Base-by-base conservation (phyloP, 2,888 invertebrate species). In the Rutpela maculata region DNA sequence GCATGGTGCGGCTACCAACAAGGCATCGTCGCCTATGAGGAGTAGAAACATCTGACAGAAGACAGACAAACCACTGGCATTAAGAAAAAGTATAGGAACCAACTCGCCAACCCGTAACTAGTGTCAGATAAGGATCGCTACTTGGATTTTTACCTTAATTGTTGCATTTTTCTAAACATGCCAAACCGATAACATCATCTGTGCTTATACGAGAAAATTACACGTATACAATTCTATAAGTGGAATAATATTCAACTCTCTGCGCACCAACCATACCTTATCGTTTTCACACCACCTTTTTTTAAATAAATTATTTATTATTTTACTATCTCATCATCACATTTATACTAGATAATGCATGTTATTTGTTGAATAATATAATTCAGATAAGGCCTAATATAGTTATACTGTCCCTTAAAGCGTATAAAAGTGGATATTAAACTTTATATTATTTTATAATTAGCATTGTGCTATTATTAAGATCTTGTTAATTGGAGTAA, bases 51-150 rank as follows among this genome's bases (percentile, higher is more conserved):
- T 59, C 12, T 75, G 73, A 66, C 78, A 62, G 71, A 71, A 59
- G 66, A 77, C 18, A 38, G 65, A 69, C 57, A 43, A 57, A 65
- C 62, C 65, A 60, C 22, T 62, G 10, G 26, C 19, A 57, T 60
- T 19, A 26, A 55, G 67, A 43, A 68, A 66, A 68, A 18, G 43
- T 18, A 38, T 31, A 62, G 38, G 38, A 19, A 75, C 22, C 55
- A 62, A 19, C 63, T 62, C 66, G 74, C 74, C 19, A 76, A 72
- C 74, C 74, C 63, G 60, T 74, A 74, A 76, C 76, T 76, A 76
- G 12, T 76, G 74, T 78, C 74, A 78, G 78, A 78, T 76, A 78
- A 71, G 15, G 55, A 76, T 74, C 75, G 35, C 59, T 66, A 76
- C 22, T 62, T 22, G 31, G 22, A 68, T 18, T 65, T 77, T 38